A percentile compares a stretch with the other conserved stretches of the same genome.
Conservation (phyloP, 2,888 invertebrate genomes). For the Scaptomyza tumidula region DNA sequence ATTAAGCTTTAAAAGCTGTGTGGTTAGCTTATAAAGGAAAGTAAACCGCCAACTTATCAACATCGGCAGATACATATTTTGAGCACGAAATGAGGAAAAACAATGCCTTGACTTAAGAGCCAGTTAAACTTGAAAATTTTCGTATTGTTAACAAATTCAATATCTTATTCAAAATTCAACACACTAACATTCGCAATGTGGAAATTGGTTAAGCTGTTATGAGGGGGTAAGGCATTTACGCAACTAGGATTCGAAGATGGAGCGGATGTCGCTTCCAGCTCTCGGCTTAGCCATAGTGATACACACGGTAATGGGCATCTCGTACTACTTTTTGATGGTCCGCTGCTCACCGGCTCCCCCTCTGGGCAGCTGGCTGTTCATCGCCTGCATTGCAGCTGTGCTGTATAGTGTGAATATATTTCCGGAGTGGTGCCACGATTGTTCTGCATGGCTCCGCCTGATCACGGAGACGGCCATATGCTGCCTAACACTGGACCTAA, state of each 20-base stretch:
- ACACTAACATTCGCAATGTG: background rate
- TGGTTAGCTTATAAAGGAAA: slow-evolving; percentile 52
- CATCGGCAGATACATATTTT: slow-evolving; percentile 1
- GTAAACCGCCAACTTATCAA: slow-evolving; percentile 45
- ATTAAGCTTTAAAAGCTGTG: background rate
- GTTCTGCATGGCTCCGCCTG: slow-evolving; percentile 33
- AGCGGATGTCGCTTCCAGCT: slow-evolving; percentile 50
- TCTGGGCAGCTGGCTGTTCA: slow-evolving; percentile 66
- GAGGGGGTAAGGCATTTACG: background rate
- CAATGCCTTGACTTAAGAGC: slow-evolving; percentile 60
- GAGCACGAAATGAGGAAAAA: slow-evolving; percentile 55
- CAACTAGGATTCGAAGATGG: slow-evolving; percentile 37
- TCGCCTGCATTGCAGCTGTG: slow-evolving; percentile 54
- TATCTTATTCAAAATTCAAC: slow-evolving; percentile 25
- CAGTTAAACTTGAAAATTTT: slow-evolving; percentile 47
- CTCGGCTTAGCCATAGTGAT: slow-evolving; percentile 54
- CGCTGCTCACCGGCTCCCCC: slow-evolving; percentile 48
- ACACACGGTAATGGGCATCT: slow-evolving; percentile 65
- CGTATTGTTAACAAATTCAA: background rate
- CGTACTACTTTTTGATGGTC: slow-evolving; percentile 58
- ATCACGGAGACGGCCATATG: slow-evolving; percentile 52
- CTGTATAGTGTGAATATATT: slow-evolving; percentile 45
- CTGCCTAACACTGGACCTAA: slow-evolving; percentile 57
- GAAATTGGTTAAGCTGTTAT: background rate
- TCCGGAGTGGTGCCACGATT: slow-evolving; percentile 32